phyloP scores from a whole-genome alignment of 2,113 vertebrate species.

The Gasterosteus nipponicus region DNA sequence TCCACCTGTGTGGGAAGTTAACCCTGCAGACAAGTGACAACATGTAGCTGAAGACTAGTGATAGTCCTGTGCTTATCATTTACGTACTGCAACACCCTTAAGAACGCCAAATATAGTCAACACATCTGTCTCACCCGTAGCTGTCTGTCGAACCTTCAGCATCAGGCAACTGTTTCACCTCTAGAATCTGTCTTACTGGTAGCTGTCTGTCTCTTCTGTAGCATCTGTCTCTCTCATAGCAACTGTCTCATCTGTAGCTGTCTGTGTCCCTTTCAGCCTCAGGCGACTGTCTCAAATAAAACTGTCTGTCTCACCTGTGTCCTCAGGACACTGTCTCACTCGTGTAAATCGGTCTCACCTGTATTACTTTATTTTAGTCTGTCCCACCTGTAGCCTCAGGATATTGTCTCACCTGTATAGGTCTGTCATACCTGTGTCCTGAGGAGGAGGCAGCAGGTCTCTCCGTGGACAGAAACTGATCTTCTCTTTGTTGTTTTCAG shows the following conservation, averaged over 20 bases:
- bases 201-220: too few species aligned
- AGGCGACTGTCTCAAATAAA: too few species aligned
- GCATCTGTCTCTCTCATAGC: too few species aligned
- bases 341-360: too few species aligned
- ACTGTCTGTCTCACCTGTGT: too few species aligned
- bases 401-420: neutral
- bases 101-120: neutral
- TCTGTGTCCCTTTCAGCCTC: too few species aligned
- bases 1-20: constrained; percentile 33
- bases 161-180: too few species aligned
- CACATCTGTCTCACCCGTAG: neutral
- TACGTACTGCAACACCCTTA: neutral
- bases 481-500: constrained; percentile 71
- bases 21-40: constrained; percentile 36
- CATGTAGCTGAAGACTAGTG: constrained; percentile 12
- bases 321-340: too few species aligned
- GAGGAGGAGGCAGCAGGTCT: neutral
- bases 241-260: too few species aligned
- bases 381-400: neutral
- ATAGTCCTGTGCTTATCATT: neutral
- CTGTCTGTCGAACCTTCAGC: too few species aligned
- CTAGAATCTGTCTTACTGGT: too few species aligned
- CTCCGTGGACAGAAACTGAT: neutral
- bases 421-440: neutral
- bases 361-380: neutral